phyloP scores from a whole-genome alignment of 2,888 invertebrate species.

The Helleia helle region DNA sequence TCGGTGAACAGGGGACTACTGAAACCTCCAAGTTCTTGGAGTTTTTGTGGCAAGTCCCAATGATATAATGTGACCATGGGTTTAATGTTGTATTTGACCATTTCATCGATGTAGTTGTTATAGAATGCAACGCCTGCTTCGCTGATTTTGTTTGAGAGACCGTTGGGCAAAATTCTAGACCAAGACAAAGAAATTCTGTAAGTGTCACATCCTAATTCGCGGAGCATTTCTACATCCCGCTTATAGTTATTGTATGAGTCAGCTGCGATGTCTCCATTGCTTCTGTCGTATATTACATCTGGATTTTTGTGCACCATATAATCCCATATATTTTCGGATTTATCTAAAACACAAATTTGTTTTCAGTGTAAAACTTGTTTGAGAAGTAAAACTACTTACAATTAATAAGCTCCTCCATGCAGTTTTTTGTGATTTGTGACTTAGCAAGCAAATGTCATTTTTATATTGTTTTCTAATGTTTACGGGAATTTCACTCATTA shows the following conservation, averaged over 20 bases:
- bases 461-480: no score
- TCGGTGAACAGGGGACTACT: constrained; percentile 30
- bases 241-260: constrained; percentile 77
- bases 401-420: no score
- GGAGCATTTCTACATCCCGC: constrained; percentile 62
- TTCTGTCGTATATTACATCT: constrained; percentile 31
- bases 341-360: constrained; percentile 46
- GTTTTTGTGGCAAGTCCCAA: constrained; percentile 29
- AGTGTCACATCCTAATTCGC: constrained; percentile 57
- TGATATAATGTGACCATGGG: constrained; percentile 39
- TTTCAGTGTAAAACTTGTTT: no score
- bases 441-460: no score
- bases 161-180: constrained; percentile 54
- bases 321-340: constrained; percentile 77
- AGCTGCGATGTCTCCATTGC: constrained; percentile 76
- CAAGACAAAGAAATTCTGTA: constrained; percentile 76
- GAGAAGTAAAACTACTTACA: no score
- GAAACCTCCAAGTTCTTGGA: constrained; percentile 53
- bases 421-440: no score
- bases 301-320: constrained; percentile 45
- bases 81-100: constrained; percentile 40
- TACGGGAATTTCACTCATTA: no score
- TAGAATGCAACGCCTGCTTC: constrained; percentile 52
- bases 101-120: constrained; percentile 67
- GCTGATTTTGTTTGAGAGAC: constrained; percentile 32